phyloP scores from a whole-genome alignment of 2,888 invertebrate species.

The Phyllotreta striolata region DNA sequence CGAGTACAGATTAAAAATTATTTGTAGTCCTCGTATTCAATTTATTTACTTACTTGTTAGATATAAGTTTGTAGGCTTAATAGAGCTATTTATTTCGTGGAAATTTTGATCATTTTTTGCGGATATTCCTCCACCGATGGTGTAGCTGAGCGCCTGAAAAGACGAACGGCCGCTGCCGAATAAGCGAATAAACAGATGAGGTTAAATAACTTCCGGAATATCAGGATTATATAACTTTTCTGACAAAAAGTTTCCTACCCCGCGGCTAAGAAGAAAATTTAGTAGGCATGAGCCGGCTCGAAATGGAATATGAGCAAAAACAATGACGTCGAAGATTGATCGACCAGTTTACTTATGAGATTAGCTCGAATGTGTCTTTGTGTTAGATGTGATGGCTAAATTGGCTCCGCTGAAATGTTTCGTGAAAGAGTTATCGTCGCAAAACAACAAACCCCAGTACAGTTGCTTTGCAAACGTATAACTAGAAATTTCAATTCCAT shows the following conservation, averaged over 20 bases:
- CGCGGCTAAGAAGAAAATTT: constrained; percentile 46
- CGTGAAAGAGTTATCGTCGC: constrained; percentile 46
- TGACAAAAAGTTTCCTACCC: constrained; percentile 51
- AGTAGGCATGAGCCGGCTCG: constrained; percentile 43
- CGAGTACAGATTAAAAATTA: no score
- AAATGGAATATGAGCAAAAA: constrained; percentile 50
- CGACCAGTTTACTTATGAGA: constrained; percentile 49
- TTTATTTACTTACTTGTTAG: no score
- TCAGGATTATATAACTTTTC: constrained; percentile 51
- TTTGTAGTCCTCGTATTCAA: no score
- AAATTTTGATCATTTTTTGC: no score
- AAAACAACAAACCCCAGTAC: constrained; percentile 29
- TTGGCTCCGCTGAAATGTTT: constrained; percentile 48
- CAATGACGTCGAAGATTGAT: constrained; percentile 53
- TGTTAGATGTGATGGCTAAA: constrained; percentile 44
- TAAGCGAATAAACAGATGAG: constrained; percentile 56
- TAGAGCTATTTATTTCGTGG: no score
- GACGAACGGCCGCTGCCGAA: constrained; percentile 56
- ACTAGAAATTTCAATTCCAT: constrained; percentile 31
- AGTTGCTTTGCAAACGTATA: constrained; percentile 16
- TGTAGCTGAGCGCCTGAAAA: constrained; percentile 48
- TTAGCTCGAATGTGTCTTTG: constrained; percentile 39
- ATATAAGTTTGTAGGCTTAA: no score
- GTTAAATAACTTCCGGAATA: constrained; percentile 54
- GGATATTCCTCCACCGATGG: no score